Evolutionary conservation across 2,888 invertebrate genomes (phyloP).

Genomic region (Drosophila phalerata): DNA sequence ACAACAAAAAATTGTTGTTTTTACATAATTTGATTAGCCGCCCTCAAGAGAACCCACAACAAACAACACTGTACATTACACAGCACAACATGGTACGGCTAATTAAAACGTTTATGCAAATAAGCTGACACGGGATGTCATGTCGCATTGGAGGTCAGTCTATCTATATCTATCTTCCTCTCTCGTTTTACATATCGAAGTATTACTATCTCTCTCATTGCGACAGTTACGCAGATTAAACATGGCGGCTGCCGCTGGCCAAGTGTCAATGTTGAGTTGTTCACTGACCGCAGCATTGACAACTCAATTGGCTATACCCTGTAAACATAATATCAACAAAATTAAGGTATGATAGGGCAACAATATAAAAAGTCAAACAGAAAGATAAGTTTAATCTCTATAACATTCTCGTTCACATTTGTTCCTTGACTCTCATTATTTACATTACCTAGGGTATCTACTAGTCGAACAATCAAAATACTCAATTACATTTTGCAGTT

Average conservation of each 20-base stretch:
- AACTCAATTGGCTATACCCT: conserved; percentile 54
- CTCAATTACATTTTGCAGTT: not conserved
- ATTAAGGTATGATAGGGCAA: not conserved
- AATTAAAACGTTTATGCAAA: conserved; percentile 79
- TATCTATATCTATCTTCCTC: not conserved
- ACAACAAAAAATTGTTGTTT: conserved; percentile 35
- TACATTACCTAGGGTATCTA: not conserved
- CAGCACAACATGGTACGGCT: conserved; percentile 38
- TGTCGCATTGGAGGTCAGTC: conserved; percentile 50
- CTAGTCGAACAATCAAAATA: not conserved
- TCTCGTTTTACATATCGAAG: not conserved
- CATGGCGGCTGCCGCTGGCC: conserved; percentile 47
- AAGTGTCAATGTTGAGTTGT: conserved; percentile 43
- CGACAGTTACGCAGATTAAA: conserved; percentile 60
- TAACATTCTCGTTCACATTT: no score
- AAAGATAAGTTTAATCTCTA: no score
- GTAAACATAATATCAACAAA: not conserved
- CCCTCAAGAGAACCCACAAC: conserved; percentile 34
- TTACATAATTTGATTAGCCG: conserved; percentile 58
- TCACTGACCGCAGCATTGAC: conserved; percentile 44
- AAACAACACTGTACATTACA: conserved; percentile 13
- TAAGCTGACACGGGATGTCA: conserved; percentile 56
- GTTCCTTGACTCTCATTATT: not conserved
- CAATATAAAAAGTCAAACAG: not conserved
- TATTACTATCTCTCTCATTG: conserved; percentile 7